Base-by-base conservation (phyloP, 2,113 vertebrate species). In the Hippoglossus stenolepis region DNA sequence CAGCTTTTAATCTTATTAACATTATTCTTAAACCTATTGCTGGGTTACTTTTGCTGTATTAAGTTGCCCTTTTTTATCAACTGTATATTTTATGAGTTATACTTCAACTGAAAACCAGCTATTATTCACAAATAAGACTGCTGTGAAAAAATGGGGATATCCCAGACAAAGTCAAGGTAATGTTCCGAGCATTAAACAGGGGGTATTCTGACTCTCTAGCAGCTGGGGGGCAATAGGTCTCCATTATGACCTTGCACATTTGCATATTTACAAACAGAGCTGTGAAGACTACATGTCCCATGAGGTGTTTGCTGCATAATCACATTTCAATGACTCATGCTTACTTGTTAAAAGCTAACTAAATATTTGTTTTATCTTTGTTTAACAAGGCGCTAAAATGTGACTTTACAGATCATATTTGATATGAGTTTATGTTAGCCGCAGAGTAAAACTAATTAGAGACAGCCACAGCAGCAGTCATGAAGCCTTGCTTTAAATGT, bases 151-250 rank as follows among this genome's bases (percentile, higher is more conserved):
- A 83, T 26, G 4, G 0, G 24, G 43, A 80, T 62, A 57, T 65
- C 28, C 1, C 47, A 70, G 47, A 76, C 72, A 64, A 76, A 53
- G 51, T 80, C 66, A 72, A 45, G 24, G 47, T 62, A 64, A 79
- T 24, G 45, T 26, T 31, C 8, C 7, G 35, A 40, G 43, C 17
- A 62, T 74, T 49, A 63, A 59, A 62, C 10, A 31, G 28, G 61
- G 21, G 43, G 17, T 45, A 26, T 40, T 47, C 10, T 1, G 2
- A 40, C 18, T 21, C 40, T 47, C 12, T 35, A 18, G 17, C 43
- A 67, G 66, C 21, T 66, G 13, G 5, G 3, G 56, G 28, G 59
- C 17, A 72, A 64, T 63, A 40, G 7, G 26, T 6, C 13, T 64
- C 17, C 12, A 59, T 72, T 54, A 65, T 51, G 21, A 61, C 31